These are phyloP conservation scores for Sipha maydis DNA, from an alignment of 2,888 invertebrate genomes.

Conservation along the genomic window DNA sequence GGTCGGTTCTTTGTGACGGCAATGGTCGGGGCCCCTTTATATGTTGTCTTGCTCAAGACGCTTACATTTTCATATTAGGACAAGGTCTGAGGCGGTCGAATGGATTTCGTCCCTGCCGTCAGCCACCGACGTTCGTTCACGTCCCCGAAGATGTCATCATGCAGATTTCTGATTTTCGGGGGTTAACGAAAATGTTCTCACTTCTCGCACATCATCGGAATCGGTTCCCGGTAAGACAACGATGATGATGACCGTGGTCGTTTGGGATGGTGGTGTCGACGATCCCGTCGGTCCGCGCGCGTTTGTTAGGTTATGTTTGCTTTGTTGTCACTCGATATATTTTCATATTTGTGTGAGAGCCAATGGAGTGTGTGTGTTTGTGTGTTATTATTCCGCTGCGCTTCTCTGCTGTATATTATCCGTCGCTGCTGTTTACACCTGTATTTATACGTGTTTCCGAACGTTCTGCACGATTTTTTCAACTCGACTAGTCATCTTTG, in stretches of 20 bases:
- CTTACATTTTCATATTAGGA: too few relatives aligned
- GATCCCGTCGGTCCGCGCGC: not conserved
- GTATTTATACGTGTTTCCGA: slow-evolving; percentile 11
- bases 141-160: not conserved
- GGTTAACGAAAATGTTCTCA: not conserved
- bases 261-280: not conserved
- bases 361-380: not conserved
- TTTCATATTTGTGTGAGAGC: not conserved
- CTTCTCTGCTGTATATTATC: not conserved
- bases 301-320: slow-evolving; percentile 61
- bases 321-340: slow-evolving; percentile 61
- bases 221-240: not conserved
- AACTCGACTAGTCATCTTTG: not conserved
- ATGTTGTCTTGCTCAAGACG: too few relatives aligned
- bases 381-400: slow-evolving; percentile 38
- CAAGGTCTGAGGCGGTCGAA: not conserved
- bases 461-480: slow-evolving; percentile 12
- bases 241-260: not conserved
- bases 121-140: not conserved
- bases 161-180: not conserved
- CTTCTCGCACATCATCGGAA: not conserved
- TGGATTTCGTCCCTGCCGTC: not conserved
- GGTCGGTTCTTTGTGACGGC: too few relatives aligned
- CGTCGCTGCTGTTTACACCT: not conserved
- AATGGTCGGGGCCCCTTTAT: too few relatives aligned